Percentiles rank a stretch among this genome's conserved stretches.
phyloP scores from a whole-genome alignment of 2,797 vertebrate species.

The Melanogrammus aeglefinus region DNA sequence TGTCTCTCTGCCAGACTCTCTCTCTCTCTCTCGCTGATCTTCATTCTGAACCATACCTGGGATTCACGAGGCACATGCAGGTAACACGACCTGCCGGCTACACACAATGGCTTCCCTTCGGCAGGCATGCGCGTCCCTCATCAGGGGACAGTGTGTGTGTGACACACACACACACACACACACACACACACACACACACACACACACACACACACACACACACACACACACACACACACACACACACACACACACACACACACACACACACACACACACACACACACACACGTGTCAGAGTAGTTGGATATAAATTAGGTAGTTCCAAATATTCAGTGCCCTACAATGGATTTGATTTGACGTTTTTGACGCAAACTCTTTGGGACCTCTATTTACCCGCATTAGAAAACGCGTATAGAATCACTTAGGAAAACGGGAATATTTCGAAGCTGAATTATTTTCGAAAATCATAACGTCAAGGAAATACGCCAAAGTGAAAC shows the following conservation, averaged over 20 bases:
- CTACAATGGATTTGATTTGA: neutral
- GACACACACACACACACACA: neutral
- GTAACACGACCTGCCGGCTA: neutral
- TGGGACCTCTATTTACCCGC: neutral
- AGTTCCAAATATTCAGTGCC: neutral
- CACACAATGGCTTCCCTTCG: neutral
- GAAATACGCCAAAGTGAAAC: neutral
- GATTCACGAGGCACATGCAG: constrained; percentile 31
- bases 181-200: neutral
- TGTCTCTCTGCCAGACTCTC: constrained; percentile 41
- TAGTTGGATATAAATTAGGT: neutral
- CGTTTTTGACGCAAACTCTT: neutral
- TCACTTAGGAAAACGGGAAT: neutral
- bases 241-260: too few species aligned
- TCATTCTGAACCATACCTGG: constrained; percentile 30
- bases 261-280: too few species aligned
- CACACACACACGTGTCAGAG: neutral
- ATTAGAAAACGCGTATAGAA: neutral
- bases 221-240: neutral
- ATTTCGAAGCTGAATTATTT: neutral
- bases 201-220: neutral
- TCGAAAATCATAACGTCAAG: neutral
- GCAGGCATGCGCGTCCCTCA: neutral
- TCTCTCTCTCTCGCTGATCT: constrained; percentile 29
- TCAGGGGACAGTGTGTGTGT: neutral